phyloP scores from a whole-genome alignment of 2,797 vertebrate species.

The Buphagus erythrorhynchus region DNA sequence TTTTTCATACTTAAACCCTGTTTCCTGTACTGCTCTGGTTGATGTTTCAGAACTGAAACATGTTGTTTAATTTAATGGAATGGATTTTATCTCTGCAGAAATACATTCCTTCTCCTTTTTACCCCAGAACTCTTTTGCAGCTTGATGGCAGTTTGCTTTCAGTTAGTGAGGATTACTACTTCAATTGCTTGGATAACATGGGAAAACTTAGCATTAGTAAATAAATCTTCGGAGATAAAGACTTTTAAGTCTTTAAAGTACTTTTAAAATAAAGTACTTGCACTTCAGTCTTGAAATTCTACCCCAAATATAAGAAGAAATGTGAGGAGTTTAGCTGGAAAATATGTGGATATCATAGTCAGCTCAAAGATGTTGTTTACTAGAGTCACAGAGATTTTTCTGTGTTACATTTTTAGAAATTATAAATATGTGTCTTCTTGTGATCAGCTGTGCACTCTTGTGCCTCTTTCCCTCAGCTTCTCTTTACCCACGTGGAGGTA shows the following conservation, averaged over 20 bases:
- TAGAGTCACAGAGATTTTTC: not conserved
- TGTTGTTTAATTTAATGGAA: not conserved
- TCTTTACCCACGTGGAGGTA: not conserved
- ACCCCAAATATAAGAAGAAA: not conserved
- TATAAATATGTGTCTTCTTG: not conserved
- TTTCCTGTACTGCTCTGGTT: not conserved
- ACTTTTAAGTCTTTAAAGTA: not conserved
- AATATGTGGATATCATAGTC: not conserved
- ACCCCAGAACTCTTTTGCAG: not conserved
- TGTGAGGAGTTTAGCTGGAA: not conserved
- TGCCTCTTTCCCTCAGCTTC: not conserved
- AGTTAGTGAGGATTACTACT: not conserved
- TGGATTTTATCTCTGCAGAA: not conserved
- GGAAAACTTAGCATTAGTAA: not conserved
- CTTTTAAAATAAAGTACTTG: not conserved
- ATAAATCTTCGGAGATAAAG: not conserved
- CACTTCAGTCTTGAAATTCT: not conserved
- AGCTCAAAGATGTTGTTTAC: not conserved
- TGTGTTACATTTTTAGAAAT: not conserved
- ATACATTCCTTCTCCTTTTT: not conserved
- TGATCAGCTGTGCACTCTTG: not conserved
- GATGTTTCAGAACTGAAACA: not conserved
- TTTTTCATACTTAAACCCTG: not conserved
- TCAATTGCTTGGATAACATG: not conserved
- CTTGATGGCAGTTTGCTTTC: not conserved